These are phyloP conservation scores for Stenichneumon culpator DNA, from an alignment of 2,888 invertebrate genomes.

Conservation along the genomic window DNA sequence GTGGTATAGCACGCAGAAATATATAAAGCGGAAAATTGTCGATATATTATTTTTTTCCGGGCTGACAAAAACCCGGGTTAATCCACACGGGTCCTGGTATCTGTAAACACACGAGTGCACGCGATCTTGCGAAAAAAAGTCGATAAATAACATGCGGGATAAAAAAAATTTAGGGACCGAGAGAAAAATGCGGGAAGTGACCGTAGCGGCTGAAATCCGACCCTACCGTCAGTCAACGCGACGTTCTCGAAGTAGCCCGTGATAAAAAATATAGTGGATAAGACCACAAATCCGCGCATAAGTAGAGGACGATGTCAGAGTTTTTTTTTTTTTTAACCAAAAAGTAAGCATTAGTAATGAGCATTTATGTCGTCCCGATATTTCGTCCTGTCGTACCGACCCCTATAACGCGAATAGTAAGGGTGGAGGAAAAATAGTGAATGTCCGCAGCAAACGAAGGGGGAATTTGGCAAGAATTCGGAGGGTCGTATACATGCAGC, in stretches of 20 bases:
- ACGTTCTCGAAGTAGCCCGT: background rate
- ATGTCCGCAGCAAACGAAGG: slow-evolving; percentile 15
- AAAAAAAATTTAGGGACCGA: background rate
- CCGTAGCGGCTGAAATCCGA: background rate
- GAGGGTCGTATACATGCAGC: slow-evolving; percentile 16
- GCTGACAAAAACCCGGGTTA: background rate
- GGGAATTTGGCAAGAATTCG: slow-evolving; percentile 11
- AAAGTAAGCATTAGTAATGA: background rate
- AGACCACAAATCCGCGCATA: background rate
- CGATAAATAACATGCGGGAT: slow-evolving; percentile 37
- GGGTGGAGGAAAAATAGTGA: slow-evolving; percentile 11
- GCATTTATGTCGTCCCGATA: background rate
- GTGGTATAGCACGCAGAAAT: background rate
- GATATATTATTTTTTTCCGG: slow-evolving; percentile 18
- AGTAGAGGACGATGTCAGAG: background rate
- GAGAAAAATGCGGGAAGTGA: background rate
- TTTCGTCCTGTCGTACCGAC: background rate
- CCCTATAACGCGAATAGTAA: slow-evolving; percentile 34
- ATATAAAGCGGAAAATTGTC: slow-evolving; percentile 15
- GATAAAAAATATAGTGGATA: background rate
- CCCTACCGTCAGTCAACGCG: slow-evolving; percentile 1
- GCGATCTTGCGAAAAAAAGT: slow-evolving; percentile 12
- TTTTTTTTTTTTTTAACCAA: background rate
- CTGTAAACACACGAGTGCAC: slow-evolving; percentile 9
- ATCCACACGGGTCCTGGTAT: background rate